Conservation (phyloP, 2,888 invertebrate genomes). For the Chymomyza caudatula region DNA sequence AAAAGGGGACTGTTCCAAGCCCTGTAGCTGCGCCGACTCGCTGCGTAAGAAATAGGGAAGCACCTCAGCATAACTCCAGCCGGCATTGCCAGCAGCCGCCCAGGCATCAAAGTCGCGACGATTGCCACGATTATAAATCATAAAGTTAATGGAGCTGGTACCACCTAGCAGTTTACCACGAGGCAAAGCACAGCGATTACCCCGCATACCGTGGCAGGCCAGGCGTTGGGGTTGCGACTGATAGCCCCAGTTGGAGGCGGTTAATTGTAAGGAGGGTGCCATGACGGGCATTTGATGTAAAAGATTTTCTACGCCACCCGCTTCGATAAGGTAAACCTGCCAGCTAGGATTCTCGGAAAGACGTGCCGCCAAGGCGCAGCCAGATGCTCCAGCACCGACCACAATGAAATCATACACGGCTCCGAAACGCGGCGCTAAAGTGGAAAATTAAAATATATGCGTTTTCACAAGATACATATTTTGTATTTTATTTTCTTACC, state of each 20-base stretch:
- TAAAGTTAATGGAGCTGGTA: conserved; percentile 82
- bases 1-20: conserved; percentile 79
- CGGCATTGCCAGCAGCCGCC: conserved; percentile 84
- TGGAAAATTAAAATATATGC: background rate
- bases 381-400: conserved; percentile 91
- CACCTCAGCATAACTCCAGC: conserved; percentile 85
- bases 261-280: conserved; percentile 72
- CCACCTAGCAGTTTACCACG: conserved; percentile 82
- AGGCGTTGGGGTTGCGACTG: conserved; percentile 82
- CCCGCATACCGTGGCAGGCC: conserved; percentile 80
- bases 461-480: background rate
- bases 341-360: conserved; percentile 77
- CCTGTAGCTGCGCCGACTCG: conserved; percentile 78
- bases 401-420: conserved; percentile 88
- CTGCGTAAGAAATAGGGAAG: conserved; percentile 82
- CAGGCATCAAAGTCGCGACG: conserved; percentile 85
- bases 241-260: conserved; percentile 85
- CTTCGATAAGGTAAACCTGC: conserved; percentile 79
- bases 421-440: background rate
- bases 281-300: conserved; percentile 73
- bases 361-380: conserved; percentile 79
- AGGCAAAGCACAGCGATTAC: conserved; percentile 78
- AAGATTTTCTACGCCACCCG: conserved; percentile 78
- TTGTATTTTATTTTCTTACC: conserved; percentile 35
- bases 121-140: conserved; percentile 87